phyloP scores from a whole-genome alignment of 2,797 vertebrate species.

The Sebastes itinus region DNA sequence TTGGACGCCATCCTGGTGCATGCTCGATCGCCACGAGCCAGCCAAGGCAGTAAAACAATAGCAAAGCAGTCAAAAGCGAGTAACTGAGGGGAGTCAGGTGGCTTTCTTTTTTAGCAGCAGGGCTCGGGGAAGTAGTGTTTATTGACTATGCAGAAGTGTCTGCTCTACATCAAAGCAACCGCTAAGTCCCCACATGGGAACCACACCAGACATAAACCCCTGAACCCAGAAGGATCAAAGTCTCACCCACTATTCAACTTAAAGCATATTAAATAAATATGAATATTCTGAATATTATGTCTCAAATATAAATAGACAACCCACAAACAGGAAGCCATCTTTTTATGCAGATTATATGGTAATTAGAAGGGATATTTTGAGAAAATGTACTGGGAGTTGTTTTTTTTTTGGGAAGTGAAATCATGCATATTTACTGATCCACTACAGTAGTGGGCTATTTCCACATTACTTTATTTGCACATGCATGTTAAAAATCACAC shows the following conservation, averaged over 20 bases:
- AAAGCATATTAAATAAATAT: constrained; percentile 41
- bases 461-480: not conserved
- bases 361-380: constrained; percentile 28
- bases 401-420: not conserved
- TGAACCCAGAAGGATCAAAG: constrained; percentile 64
- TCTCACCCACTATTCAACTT: constrained; percentile 47
- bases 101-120: not conserved
- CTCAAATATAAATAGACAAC: constrained; percentile 28
- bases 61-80: constrained; percentile 19
- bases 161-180: constrained; percentile 62
- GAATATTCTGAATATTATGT: constrained; percentile 40
- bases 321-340: not conserved
- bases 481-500: not conserved
- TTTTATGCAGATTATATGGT: not conserved
- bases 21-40: not conserved
- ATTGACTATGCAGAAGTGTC: constrained; percentile 54
- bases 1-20: constrained; percentile 51
- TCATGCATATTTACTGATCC: constrained; percentile 1
- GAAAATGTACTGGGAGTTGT: not conserved
- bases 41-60: constrained; percentile 50
- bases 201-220: constrained; percentile 61
- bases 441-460: not conserved
- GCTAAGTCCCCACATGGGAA: constrained; percentile 60
- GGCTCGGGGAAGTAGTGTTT: constrained; percentile 43
- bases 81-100: constrained; percentile 13